These are phyloP conservation scores for Solea solea DNA, from an alignment of 2,113 vertebrate genomes.

Conservation along the genomic window DNA sequence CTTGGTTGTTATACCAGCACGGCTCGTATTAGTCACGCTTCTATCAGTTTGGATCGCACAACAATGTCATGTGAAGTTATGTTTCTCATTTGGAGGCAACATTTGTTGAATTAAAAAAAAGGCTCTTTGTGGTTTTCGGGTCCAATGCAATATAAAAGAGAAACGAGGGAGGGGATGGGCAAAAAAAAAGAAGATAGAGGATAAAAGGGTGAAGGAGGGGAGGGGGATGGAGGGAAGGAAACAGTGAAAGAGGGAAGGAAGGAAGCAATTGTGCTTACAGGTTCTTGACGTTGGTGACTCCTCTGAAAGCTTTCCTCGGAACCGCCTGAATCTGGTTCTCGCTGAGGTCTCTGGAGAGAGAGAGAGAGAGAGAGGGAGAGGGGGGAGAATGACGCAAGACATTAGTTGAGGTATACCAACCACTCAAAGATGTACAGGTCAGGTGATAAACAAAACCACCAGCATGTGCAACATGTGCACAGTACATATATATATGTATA, in stretches of 20 bases:
- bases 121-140: no score
- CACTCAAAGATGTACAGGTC: constrained; percentile 46
- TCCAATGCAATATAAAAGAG: no score
- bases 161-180: no score
- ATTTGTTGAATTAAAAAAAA: no score
- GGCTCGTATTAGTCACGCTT: no score
- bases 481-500: not conserved
- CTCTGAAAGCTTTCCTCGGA: constrained; percentile 96
- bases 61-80: not conserved
- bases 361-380: no score
- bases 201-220: not conserved
- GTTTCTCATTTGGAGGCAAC: not conserved
- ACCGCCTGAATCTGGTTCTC: constrained; percentile 99
- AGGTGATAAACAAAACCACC: constrained; percentile 59
- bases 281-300: constrained; percentile 95
- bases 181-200: no score
- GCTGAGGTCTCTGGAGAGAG: constrained; percentile 90
- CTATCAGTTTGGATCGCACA: not conserved
- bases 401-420: constrained; percentile 55
- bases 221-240: not conserved
- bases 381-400: constrained; percentile 42
- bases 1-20: no score
- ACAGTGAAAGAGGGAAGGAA: not conserved
- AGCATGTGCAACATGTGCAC: not conserved
- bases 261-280: constrained; percentile 85